Percentiles rank a stretch among this genome's conserved stretches.
Conservation (phyloP, 2,797 vertebrate genomes). For the Parauchenoglanis ngamensis region DNA sequence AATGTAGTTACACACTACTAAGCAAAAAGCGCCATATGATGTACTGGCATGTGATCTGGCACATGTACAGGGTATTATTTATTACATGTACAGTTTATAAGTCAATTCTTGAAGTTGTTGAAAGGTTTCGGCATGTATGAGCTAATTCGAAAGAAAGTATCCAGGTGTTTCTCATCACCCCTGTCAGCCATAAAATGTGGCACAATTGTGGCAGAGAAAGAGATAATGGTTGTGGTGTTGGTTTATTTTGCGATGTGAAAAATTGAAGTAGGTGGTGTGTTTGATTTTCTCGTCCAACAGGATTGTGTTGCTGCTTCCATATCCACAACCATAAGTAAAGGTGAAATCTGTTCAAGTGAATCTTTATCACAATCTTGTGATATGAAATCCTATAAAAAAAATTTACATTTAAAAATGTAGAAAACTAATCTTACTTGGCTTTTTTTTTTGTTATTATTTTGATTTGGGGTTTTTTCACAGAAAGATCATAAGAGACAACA, state of each 20-base stretch:
- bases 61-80: background rate
- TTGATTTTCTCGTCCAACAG: too few relatives aligned
- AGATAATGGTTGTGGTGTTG: too few relatives aligned
- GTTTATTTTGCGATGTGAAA: too few relatives aligned
- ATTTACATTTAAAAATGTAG: too few relatives aligned
- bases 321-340: too few relatives aligned
- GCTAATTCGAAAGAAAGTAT: background rate
- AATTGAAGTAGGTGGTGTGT: too few relatives aligned
- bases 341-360: too few relatives aligned
- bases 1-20: background rate
- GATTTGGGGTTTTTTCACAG: background rate
- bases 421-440: background rate
- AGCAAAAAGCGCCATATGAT: background rate
- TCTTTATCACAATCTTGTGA: too few relatives aligned
- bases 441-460: background rate
- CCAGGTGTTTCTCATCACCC: background rate
- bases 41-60: background rate
- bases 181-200: background rate
- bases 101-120: background rate
- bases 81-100: background rate
- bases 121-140: background rate
- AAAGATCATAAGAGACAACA: background rate
- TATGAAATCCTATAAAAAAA: too few relatives aligned
- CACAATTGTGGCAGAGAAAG: background rate
- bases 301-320: too few relatives aligned